A percentile compares a stretch with the other conserved stretches of the same genome.
These are phyloP conservation scores for Mastigias papua DNA, from an alignment of 30 jellyfish, hydroid and myxozoan species.

Conservation along the genomic window DNA sequence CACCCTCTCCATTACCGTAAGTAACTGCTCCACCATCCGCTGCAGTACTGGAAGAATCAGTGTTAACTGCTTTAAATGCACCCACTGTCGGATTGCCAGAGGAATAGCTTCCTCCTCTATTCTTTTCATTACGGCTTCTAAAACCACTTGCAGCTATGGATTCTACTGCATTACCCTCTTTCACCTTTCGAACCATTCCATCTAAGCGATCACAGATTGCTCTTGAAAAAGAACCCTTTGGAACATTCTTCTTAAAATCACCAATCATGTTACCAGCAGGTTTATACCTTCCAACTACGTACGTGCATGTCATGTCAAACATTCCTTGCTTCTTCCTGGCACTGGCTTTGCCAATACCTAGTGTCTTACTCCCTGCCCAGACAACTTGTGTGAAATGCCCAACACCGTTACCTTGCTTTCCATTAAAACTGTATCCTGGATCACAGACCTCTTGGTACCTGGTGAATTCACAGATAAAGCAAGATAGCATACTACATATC, in stretches of 20 bases:
- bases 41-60: conserved; percentile 38
- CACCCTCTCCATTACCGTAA: conserved; percentile 54
- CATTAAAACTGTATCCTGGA: conserved; percentile 74
- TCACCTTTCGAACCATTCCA: conserved; percentile 51
- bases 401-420: conserved; percentile 53
- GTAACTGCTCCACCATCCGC: conserved; percentile 52
- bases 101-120: neutral
- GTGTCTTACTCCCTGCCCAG: conserved; percentile 80
- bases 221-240: conserved; percentile 71
- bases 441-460: conserved; percentile 92
- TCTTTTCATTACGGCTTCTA: neutral
- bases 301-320: conserved; percentile 78
- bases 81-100: neutral
- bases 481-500: too few relatives aligned
- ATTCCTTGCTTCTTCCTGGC: conserved; percentile 64
- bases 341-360: conserved; percentile 89
- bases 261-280: conserved; percentile 93
- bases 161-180: neutral
- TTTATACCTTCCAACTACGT: conserved; percentile 84
- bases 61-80: conserved; percentile 10
- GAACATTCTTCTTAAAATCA: conserved; percentile 69
- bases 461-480: neutral
- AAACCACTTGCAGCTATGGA: neutral
- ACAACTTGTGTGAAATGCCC: conserved; percentile 96
- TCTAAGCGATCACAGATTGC: conserved; percentile 59